Evolutionary conservation across 35 echinoderm and acorn worm species (phyloP).

Genomic region (Lytechinus pictus): DNA sequence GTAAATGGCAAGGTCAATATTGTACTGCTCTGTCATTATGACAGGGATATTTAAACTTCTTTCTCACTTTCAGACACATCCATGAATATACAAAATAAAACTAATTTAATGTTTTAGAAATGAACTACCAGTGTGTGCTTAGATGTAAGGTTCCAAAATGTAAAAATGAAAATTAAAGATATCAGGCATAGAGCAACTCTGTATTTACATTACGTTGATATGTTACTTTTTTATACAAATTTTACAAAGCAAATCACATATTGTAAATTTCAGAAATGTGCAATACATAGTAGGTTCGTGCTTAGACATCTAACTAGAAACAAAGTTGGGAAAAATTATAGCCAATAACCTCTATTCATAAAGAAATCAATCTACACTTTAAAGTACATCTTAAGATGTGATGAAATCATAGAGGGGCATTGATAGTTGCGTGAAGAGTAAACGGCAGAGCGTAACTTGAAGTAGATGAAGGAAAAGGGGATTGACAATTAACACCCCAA

Average conservation of each 20-base stretch:
- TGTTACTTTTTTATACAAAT: background rate
- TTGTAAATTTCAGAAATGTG: background rate
- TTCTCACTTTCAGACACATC: background rate
- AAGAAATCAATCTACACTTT: background rate
- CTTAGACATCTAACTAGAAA: background rate
- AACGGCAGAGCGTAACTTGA: background rate
- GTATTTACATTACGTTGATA: background rate
- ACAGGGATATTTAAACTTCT: background rate
- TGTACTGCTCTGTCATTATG: background rate
- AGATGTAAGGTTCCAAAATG: background rate
- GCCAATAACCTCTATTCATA: background rate
- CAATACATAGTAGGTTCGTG: background rate
- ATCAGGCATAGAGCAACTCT: conserved; percentile 1
- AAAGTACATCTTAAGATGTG: background rate
- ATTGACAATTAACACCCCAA: background rate
- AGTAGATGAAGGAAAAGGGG: conserved; percentile 9
- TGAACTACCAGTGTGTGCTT: background rate
- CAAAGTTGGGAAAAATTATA: background rate
- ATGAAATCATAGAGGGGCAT: background rate
- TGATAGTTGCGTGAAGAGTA: background rate
- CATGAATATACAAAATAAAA: background rate
- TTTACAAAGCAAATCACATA: background rate
- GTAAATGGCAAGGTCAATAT: background rate
- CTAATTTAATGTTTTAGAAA: background rate
- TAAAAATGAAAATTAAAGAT: background rate